Evolutionary conservation across 2,888 invertebrate species (phyloP).

Genomic region (Creontiades dilutus): DNA sequence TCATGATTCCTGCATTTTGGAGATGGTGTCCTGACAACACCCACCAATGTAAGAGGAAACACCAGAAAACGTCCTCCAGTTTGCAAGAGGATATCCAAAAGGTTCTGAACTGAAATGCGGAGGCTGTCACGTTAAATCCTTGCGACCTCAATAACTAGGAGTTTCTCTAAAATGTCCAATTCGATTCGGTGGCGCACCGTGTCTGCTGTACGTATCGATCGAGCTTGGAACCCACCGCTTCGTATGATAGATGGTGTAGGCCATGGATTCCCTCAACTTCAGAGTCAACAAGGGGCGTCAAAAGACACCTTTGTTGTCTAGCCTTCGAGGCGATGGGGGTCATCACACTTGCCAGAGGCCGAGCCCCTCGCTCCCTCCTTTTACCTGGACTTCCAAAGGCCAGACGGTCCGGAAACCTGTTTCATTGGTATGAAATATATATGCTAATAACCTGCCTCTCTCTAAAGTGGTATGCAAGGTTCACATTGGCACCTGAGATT

Average conservation of each 20-base stretch:
- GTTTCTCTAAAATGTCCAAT: too few relatives aligned
- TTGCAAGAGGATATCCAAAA: too few relatives aligned
- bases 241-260: background rate
- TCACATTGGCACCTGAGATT: background rate
- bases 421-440: slow-evolving; percentile 26
- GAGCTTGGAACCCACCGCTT: background rate
- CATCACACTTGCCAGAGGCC: slow-evolving; percentile 39
- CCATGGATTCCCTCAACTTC: slow-evolving; percentile 1
- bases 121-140: too few relatives aligned
- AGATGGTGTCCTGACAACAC: too few relatives aligned
- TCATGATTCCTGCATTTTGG: too few relatives aligned
- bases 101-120: too few relatives aligned
- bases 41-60: too few relatives aligned
- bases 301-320: slow-evolving; percentile 50
- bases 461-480: slow-evolving; percentile 3
- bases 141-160: too few relatives aligned
- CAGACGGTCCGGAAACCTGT: slow-evolving; percentile 15
- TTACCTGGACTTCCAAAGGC: background rate
- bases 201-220: too few relatives aligned
- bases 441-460: slow-evolving; percentile 7
- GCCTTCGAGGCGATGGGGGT: slow-evolving; percentile 32
- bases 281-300: slow-evolving; percentile 19
- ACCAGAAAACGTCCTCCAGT: too few relatives aligned
- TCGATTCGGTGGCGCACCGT: too few relatives aligned
- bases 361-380: background rate